Base-by-base conservation (phyloP, 2,113 vertebrate genomes). In the Syrrhaptes paradoxus region DNA sequence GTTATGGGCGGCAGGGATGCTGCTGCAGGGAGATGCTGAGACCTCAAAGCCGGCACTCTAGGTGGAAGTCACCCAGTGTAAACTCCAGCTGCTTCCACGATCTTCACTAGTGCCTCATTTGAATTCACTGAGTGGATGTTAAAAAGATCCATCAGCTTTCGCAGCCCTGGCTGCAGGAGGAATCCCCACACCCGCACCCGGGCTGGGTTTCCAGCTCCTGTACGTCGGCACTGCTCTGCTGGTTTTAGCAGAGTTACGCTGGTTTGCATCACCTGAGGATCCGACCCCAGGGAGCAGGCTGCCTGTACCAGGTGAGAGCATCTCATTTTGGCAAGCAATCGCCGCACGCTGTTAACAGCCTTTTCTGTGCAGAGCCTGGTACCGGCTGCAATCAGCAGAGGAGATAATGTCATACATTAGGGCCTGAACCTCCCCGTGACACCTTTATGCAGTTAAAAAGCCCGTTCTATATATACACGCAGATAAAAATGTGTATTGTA, bases 31-130 rank as follows among this genome's bases (percentile, higher is more conserved):
- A 80, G 63, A 15, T 34, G 75, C 63, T 62, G 63, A 71, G 63
- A 29, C 4, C 34, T 29, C 10, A 24, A 14, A 49, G 15, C n/a
- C 1, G 1, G 36, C 0, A 13, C 58, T 45, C 2, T 2, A 31
- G 20, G 52, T 43, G 77, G 29, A 49, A 67, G 18, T 22, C 52
- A 76, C 9, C 28, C 89, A 57, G 32, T 4, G 4, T 12, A 65
- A 87, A 65, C 20, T n/a, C 51, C 77, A 49, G 31, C 55, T 58
- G 36, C 72, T 74, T 43, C 61, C 61, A 49, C 0, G 0, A 7
- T 49, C 75, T 90, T 55, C 32, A 45, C 34, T 15, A 36, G n/a
- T 15, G 57, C 52, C 49, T 86, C 12, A 9, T 59, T 78, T 38
- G 11, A 67, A 49, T 26, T 61, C 85, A 66, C 29, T 13, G 66